A percentile compares a stretch with the other conserved stretches of the same genome.
Evolutionary conservation across 2,888 invertebrate genomes (phyloP).

Genomic region (Balanococcus diminutus): DNA sequence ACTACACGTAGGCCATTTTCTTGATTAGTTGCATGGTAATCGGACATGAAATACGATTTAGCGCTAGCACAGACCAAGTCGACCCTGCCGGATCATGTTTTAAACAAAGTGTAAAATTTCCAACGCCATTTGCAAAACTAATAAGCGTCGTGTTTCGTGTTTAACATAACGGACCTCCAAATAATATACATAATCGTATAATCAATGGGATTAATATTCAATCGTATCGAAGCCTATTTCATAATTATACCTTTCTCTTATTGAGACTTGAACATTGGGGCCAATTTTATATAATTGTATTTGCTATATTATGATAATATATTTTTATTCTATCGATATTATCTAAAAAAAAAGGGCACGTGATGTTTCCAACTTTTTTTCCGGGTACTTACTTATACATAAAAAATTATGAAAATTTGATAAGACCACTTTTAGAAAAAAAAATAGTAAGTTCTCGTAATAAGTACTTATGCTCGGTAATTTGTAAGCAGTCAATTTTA

Average conservation of each 20-base stretch:
- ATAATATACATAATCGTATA: background rate
- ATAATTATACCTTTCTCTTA: too few relatives aligned
- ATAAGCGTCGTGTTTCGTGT: background rate
- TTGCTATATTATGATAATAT: too few relatives aligned
- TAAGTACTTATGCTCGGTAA: background rate
- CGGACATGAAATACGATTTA: conserved; percentile 13
- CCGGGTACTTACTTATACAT: too few relatives aligned
- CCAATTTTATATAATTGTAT: too few relatives aligned
- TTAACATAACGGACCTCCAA: background rate
- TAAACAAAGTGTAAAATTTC: background rate
- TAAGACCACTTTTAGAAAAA: background rate
- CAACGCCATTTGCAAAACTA: conserved; percentile 5
- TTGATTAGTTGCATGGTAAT: background rate
- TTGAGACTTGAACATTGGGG: too few relatives aligned
- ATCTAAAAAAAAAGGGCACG: too few relatives aligned
- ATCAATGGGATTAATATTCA: conserved; percentile 10
- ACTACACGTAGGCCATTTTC: background rate
- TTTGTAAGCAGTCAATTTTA: background rate
- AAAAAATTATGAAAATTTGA: background rate
- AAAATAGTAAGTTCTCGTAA: too few relatives aligned
- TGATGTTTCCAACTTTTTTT: too few relatives aligned
- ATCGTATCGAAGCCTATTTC: background rate
- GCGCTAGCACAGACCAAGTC: background rate
- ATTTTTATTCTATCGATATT: too few relatives aligned
- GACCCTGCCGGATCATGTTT: background rate